These are phyloP conservation scores for Zaprionus bogoriensis DNA, from an alignment of 2,888 invertebrate species.

Conservation along the genomic window DNA sequence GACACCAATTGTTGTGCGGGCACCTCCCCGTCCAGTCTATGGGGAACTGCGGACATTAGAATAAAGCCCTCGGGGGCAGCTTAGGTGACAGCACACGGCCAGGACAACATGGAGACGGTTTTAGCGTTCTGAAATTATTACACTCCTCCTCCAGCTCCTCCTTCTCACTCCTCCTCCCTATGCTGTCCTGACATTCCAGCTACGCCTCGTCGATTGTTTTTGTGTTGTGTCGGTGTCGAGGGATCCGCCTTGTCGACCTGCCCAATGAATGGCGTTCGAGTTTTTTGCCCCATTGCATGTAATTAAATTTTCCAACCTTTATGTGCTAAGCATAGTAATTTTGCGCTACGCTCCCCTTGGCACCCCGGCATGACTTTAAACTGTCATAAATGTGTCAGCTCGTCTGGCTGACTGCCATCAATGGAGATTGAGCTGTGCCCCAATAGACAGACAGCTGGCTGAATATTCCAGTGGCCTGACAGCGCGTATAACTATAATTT, in stretches of 20 bases:
- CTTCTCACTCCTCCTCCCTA: not conserved
- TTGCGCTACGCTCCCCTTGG: slow-evolving; percentile 20
- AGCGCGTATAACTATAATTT: slow-evolving; percentile 64
- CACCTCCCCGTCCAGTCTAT: not conserved
- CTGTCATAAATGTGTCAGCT: slow-evolving; percentile 58
- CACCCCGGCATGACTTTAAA: slow-evolving; percentile 54
- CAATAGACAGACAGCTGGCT: not conserved
- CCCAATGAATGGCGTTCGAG: slow-evolving; percentile 24
- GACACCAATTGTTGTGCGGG: slow-evolving; percentile 62
- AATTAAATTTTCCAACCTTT: slow-evolving; percentile 76
- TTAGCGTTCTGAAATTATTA: slow-evolving; percentile 43
- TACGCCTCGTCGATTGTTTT: slow-evolving; percentile 50
- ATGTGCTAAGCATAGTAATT: slow-evolving; percentile 73
- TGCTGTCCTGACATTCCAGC: slow-evolving; percentile 38
- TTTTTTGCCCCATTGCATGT: slow-evolving; percentile 36
- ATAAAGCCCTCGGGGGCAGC: slow-evolving; percentile 30
- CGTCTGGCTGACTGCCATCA: slow-evolving; percentile 27
- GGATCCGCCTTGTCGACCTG: slow-evolving; percentile 20
- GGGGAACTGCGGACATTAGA: slow-evolving; percentile 13
- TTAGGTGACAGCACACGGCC: slow-evolving; percentile 18
- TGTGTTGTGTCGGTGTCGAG: slow-evolving; percentile 14
- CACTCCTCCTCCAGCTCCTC: not conserved
- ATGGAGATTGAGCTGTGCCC: slow-evolving; percentile 2
- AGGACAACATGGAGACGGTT: slow-evolving; percentile 12
- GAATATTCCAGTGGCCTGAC: slow-evolving; percentile 40